phyloP scores from a whole-genome alignment of 2,888 invertebrate genomes.

The Drosophila nr. medialis region DNA sequence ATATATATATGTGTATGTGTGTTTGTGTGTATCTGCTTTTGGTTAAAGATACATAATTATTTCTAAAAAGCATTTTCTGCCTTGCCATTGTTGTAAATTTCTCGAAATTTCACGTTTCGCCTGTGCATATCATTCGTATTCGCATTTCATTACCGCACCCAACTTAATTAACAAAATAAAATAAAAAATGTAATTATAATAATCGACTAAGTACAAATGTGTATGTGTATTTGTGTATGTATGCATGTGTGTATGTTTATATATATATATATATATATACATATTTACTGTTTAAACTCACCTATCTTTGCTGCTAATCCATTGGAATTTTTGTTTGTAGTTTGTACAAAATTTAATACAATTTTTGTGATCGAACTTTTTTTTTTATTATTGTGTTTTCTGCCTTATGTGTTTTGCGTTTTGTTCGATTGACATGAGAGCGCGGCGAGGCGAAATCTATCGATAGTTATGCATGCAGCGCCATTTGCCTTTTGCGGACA shows the following conservation, averaged over 20 bases:
- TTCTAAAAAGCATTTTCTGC: constrained; percentile 84
- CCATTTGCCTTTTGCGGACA: constrained; percentile 65
- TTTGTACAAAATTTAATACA: constrained; percentile 24
- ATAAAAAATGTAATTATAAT: constrained; percentile 1
- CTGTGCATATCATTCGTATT: constrained; percentile 35
- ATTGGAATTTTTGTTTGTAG: constrained; percentile 27
- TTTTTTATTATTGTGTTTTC: constrained; percentile 1
- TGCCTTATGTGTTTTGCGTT: constrained; percentile 16
- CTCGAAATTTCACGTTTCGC: constrained; percentile 78
- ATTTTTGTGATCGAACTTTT: constrained; percentile 24
- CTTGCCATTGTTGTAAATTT: constrained; percentile 82
- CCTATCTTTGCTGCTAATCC: constrained; percentile 57
- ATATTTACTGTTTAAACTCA: constrained; percentile 39
- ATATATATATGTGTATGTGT: constrained; percentile 8
- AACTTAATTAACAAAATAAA: constrained; percentile 41
- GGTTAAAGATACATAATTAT: constrained; percentile 82
- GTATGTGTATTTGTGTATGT: not conserved
- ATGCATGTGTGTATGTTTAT: not conserved
- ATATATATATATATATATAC: not conserved
- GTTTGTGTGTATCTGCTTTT: constrained; percentile 68
- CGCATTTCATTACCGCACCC: constrained; percentile 44
- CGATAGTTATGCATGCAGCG: constrained; percentile 71
- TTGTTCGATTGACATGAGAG: constrained; percentile 37
- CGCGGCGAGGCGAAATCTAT: constrained; percentile 46
- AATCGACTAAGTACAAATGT: constrained; percentile 5